Base-by-base conservation (phyloP, 2,888 invertebrate species). In the Ashinkailepas kermadecensis region DNA sequence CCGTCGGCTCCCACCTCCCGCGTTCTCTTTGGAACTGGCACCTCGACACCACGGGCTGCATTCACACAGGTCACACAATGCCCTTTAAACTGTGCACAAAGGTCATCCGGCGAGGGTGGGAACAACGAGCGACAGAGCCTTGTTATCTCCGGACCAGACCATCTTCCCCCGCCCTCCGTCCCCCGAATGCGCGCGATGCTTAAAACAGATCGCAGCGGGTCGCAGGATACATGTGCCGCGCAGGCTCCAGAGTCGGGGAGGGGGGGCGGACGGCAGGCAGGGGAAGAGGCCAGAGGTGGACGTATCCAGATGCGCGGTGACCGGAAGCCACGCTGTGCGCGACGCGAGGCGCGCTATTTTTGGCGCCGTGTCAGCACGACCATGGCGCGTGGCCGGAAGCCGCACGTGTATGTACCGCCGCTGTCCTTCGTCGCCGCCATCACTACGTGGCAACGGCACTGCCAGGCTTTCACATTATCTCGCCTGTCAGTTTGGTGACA, bases 31-130 rank as follows among this genome's bases (percentile, higher is more conserved):
- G 25, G 6, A 8, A 39, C 39, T 25, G 70, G 70, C 64, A 64
- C 64, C n/a, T n/a, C 9, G n/a, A 64, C 10, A n/a, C 64, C 9
- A n/a, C 64, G 64, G n/a, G n/a, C 21, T 18, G 70, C 70, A 39
- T 25, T 25, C 70, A 70, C 25, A 25, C 39, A 70, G 70, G 70
- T 70, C 39, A 15, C 70, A 70, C 70, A 70, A 70, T 25, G 70
- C 70, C 70, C 39, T 70, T 70, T 70, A 70, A 70, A 25, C 70
- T 0, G 70, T 23, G 64, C 64, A 15, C 39, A 39, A 39, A 12
- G 15, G 15, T 25, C 25, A 39, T 0, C 12, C 39, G 10, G 10
- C 25, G 6, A 39, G 39, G 7, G 39, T 23, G 25, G 70, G 70
- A 15, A 25, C 39, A 39, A 39, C 39, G 39, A 4, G 39, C 39